Conservation (phyloP, 1,140 invertebrate species). For the Saccostrea glomerata region DNA sequence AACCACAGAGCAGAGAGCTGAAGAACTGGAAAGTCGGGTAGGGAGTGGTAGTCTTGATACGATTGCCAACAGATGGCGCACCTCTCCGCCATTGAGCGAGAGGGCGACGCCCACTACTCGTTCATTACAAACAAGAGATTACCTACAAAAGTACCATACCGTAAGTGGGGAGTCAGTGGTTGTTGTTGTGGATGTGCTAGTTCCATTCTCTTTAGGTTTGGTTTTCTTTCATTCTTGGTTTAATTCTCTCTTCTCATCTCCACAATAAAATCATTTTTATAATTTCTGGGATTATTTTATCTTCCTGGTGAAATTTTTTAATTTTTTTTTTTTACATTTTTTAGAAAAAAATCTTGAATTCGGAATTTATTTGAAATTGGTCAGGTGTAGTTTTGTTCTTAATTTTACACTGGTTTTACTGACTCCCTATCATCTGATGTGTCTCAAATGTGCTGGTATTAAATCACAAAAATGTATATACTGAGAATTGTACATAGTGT, state of each 20-base stretch:
- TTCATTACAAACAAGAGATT: constrained; percentile 83
- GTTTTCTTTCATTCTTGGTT: neutral
- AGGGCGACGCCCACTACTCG: constrained; percentile 85
- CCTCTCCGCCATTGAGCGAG: constrained; percentile 88
- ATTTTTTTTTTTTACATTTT: neutral
- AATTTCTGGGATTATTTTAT: neutral
- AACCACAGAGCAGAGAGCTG: constrained; percentile 94
- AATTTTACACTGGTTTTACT: constrained; percentile 11
- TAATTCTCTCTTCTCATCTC: neutral
- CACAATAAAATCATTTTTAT: neutral
- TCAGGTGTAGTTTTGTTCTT: neutral
- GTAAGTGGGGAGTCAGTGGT: constrained; percentile 80
- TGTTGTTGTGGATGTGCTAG: constrained; percentile 3
- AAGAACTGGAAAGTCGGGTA: constrained; percentile 97
- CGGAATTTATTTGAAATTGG: neutral
- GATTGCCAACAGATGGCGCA: constrained; percentile 76
- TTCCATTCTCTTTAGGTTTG: constrained; percentile 21
- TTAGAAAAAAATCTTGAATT: neutral
- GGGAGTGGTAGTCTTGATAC: constrained; percentile 84
- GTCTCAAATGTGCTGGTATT: constrained; percentile 8
- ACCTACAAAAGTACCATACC: constrained; percentile 90
- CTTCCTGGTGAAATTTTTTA: neutral
- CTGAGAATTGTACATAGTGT: neutral
- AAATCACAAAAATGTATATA: neutral
- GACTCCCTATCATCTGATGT: constrained; percentile 32